Conservation (phyloP, 2,113 vertebrate genomes). For the Chaenocephalus aceratus region DNA sequence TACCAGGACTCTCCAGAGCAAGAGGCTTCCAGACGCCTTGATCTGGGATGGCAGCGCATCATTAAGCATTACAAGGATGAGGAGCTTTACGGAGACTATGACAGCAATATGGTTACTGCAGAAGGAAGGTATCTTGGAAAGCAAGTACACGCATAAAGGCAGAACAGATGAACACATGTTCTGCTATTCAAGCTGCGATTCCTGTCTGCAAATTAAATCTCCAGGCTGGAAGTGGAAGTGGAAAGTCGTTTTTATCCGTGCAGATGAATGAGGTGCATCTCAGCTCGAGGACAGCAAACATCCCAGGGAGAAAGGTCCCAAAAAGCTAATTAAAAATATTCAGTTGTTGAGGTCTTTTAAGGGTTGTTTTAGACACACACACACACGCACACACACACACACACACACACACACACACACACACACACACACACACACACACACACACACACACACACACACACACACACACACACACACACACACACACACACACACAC, state of each 20-base stretch:
- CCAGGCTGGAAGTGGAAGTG: background rate
- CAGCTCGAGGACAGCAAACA: background rate
- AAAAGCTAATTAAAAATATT: background rate
- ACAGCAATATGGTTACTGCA: background rate
- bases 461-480: too few relatives aligned
- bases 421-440: too few relatives aligned
- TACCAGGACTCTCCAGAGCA: constrained; percentile 21
- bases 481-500: too few relatives aligned
- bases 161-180: background rate
- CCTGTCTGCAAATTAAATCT: background rate
- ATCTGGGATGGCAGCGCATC: constrained; percentile 28
- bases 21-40: constrained; percentile 12
- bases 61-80: constrained; percentile 21
- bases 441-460: too few relatives aligned
- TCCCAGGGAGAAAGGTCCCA: background rate
- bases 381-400: too few relatives aligned
- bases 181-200: background rate
- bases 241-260: background rate
- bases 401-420: too few relatives aligned
- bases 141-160: too few relatives aligned
- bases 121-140: constrained; percentile 16
- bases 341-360: too few relatives aligned
- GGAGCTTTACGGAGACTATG: constrained; percentile 13
- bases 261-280: background rate
- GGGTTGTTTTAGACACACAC: too few relatives aligned